Conservation (phyloP, 1,140 invertebrate genomes). For the Potamilus streckersoni region DNA sequence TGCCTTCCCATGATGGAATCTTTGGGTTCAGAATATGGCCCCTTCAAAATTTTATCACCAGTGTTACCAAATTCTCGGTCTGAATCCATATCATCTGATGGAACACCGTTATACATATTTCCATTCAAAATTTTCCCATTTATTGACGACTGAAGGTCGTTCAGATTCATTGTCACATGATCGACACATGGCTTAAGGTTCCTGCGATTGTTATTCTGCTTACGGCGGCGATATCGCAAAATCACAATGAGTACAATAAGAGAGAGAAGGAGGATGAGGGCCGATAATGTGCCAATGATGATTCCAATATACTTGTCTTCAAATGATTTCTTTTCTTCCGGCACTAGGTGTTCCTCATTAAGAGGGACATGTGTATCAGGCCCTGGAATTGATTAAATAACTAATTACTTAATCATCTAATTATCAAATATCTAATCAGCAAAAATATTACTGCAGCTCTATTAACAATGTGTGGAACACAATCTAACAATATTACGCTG, state of each 20-base stretch:
- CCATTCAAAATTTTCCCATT: conserved; percentile 65
- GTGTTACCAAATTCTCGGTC: conserved; percentile 53
- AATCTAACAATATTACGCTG: too few relatives aligned
- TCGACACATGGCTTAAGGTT: conserved; percentile 39
- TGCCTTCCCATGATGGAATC: conserved; percentile 60
- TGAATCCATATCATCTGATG: conserved; percentile 61
- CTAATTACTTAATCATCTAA: too few relatives aligned
- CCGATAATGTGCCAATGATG: conserved; percentile 80
- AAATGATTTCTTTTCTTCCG: conserved; percentile 53
- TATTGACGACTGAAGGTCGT: conserved; percentile 25
- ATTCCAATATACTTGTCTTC: conserved; percentile 80
- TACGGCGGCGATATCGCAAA: conserved; percentile 78
- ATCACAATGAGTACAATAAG: conserved; percentile 80
- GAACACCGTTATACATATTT: conserved; percentile 69
- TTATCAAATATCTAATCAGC: too few relatives aligned
- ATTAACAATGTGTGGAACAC: too few relatives aligned
- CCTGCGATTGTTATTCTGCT: conserved; percentile 76
- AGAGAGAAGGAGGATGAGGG: conserved; percentile 78
- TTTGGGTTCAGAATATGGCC: conserved; percentile 74
- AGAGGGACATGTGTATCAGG: background rate
- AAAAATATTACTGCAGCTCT: too few relatives aligned
- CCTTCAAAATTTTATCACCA: conserved; percentile 66
- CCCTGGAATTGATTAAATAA: too few relatives aligned
- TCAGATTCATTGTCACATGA: conserved; percentile 42
- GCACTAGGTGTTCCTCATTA: background rate